Percentiles rank a stretch among this genome's conserved stretches.
These are phyloP conservation scores for Epirrhoe alternata DNA, from an alignment of 2,888 invertebrate genomes.

Conservation along the genomic window DNA sequence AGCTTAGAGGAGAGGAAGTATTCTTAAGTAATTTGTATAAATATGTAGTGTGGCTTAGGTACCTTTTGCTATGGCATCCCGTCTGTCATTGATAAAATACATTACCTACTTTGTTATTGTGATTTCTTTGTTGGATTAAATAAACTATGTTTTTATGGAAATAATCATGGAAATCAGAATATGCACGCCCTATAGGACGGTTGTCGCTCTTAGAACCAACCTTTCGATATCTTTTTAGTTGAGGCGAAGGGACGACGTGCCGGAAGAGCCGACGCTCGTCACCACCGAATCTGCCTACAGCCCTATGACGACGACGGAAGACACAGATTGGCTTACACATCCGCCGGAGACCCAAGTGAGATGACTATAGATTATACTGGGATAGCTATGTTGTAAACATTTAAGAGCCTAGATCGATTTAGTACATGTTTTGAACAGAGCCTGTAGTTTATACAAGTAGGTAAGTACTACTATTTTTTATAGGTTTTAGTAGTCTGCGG, in stretches of 20 bases:
- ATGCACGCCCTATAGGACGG: neutral
- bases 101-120: neutral
- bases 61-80: too few species aligned
- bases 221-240: constrained; percentile 53
- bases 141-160: too few species aligned
- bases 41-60: too few species aligned
- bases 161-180: neutral
- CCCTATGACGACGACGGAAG: constrained; percentile 73
- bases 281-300: constrained; percentile 71
- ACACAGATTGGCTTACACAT: constrained; percentile 78
- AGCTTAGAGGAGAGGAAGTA: too few species aligned
- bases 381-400: constrained; percentile 19
- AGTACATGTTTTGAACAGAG: neutral
- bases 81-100: neutral
- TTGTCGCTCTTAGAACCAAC: constrained; percentile 22
- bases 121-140: neutral
- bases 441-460: too few species aligned
- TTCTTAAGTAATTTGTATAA: too few species aligned
- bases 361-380: constrained; percentile 33
- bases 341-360: constrained; percentile 66
- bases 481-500: too few species aligned
- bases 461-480: too few species aligned
- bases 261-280: constrained; percentile 56
- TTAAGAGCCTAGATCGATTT: constrained; percentile 6
- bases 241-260: constrained; percentile 60